Conservation (phyloP, 92 coral and sea anemone species). For the Scolanthus callimorphus region DNA sequence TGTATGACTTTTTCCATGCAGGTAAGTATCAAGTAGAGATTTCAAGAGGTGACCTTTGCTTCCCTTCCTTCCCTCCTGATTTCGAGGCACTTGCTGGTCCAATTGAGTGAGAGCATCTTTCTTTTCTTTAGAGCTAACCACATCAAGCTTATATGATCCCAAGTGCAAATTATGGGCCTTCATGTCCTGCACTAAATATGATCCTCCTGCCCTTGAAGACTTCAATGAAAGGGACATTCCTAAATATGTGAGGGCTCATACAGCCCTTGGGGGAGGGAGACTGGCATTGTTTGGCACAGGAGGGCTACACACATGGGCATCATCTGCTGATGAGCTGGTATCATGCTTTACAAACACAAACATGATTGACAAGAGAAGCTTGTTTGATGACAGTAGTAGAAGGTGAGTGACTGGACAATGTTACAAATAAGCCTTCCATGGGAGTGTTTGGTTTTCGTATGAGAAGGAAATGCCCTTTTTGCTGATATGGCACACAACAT, state of each 20-base stretch:
- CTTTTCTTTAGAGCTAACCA: conserved; percentile 50
- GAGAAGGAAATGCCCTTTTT: too few species aligned
- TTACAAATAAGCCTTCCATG: too few species aligned
- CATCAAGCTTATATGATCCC: conserved; percentile 67
- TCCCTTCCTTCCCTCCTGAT: too few species aligned
- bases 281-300: conserved; percentile 95
- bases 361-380: conserved; percentile 64
- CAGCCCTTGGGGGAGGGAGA: conserved; percentile 93
- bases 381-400: conserved; percentile 94
- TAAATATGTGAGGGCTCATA: conserved; percentile 87
- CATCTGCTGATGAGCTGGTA: conserved; percentile 61
- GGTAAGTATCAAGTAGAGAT: too few species aligned
- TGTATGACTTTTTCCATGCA: conserved; percentile 65
- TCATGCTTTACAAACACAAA: conserved; percentile 67
- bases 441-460: too few species aligned
- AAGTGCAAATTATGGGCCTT: conserved; percentile 89
- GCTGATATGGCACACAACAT: too few species aligned
- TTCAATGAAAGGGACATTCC: conserved; percentile 55
- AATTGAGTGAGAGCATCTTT: too few species aligned
- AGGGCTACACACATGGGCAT: conserved; percentile 94
- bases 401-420: conserved; percentile 34
- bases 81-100: too few species aligned
- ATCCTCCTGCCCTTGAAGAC: conserved; percentile 72
- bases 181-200: conserved; percentile 93
- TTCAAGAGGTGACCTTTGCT: too few species aligned